These are phyloP conservation scores for Abramis brama DNA, from an alignment of 2,113 vertebrate genomes.

Conservation along the genomic window DNA sequence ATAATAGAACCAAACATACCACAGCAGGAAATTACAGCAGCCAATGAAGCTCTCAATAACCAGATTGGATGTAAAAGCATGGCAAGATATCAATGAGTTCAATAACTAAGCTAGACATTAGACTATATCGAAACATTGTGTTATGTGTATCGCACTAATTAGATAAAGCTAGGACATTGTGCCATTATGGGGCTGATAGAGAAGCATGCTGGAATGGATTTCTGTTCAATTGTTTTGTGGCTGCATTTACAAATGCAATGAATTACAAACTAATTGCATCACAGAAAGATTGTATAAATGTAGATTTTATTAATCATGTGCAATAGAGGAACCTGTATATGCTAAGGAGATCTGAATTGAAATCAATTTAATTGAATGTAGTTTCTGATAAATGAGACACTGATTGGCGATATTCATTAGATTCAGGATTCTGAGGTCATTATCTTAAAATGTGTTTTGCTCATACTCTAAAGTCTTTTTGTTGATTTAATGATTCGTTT, in stretches of 20 bases:
- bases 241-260: background rate
- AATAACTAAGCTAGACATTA: background rate
- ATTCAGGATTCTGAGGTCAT: background rate
- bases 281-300: background rate
- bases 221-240: conserved; percentile 1
- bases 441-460: background rate
- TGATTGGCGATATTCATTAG: background rate
- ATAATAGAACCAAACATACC: conserved; percentile 25
- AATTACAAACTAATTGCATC: conserved; percentile 5
- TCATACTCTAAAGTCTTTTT: background rate
- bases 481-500: background rate
- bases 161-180: conserved; percentile 10
- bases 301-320: background rate
- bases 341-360: background rate
- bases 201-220: background rate
- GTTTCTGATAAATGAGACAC: background rate
- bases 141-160: background rate
- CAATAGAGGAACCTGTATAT: background rate
- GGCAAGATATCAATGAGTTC: background rate
- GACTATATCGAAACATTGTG: background rate
- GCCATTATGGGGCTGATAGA: conserved; percentile 8
- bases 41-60: conserved; percentile 25
- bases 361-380: background rate
- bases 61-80: background rate
- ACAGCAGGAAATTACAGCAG: conserved; percentile 41